phyloP scores from a whole-genome alignment of 2,888 invertebrate species.

The Pasiphila rectangulata region DNA sequence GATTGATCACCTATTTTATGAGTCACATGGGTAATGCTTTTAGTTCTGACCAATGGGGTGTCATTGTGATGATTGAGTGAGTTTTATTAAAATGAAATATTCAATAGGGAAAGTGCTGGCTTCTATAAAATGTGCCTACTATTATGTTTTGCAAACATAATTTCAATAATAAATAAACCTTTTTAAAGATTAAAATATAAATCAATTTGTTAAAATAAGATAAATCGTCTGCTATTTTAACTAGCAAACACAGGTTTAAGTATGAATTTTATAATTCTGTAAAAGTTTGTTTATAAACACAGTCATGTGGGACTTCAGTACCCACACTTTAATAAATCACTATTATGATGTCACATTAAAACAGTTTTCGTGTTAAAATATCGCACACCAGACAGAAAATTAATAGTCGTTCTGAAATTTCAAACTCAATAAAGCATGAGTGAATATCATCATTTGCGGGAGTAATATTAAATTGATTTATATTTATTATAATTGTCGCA shows the following conservation, averaged over 20 bases:
- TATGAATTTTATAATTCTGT: too few species aligned
- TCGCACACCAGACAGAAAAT: conserved; percentile 30
- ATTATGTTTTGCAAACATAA: too few species aligned
- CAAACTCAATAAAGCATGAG: conserved; percentile 42
- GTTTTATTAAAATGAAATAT: conserved; percentile 7
- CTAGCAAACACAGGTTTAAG: too few species aligned
- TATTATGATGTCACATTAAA: conserved; percentile 10
- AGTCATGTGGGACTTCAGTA: neutral
- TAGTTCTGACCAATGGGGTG: conserved; percentile 25
- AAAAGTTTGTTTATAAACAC: neutral
- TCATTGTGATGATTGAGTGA: conserved; percentile 26
- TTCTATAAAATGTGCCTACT: neutral
- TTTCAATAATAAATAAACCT: too few species aligned
- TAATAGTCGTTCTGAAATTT: conserved; percentile 38
- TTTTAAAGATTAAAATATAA: too few species aligned
- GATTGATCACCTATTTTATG: conserved; percentile 51
- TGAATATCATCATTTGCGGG: conserved; percentile 51
- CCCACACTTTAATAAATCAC: neutral
- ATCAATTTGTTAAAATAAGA: too few species aligned
- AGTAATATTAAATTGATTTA: conserved; percentile 66
- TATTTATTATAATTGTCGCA: conserved; percentile 66
- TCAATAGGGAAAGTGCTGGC: neutral
- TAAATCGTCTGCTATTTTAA: too few species aligned
- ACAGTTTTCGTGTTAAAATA: conserved; percentile 20
- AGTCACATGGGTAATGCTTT: conserved; percentile 38